phyloP scores from a whole-genome alignment of 2,888 invertebrate genomes.

The Andrena camellia region DNA sequence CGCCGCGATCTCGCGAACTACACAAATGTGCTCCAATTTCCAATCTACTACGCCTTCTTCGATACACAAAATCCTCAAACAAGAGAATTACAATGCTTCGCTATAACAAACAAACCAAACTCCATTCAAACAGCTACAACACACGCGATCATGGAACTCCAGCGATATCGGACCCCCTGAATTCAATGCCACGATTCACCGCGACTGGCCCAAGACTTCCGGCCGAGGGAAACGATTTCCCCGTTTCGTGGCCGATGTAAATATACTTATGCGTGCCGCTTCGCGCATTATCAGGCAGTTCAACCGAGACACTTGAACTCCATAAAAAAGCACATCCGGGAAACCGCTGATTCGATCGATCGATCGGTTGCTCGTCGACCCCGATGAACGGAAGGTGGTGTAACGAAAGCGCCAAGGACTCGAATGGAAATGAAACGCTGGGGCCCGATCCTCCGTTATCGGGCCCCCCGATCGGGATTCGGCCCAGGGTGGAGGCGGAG shows the following conservation, averaged over 20 bases:
- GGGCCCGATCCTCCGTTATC: constrained; percentile 32
- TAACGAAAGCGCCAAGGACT: constrained; percentile 34
- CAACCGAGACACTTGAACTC: constrained; percentile 48
- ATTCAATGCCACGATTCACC: background rate
- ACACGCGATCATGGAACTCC: too few species aligned
- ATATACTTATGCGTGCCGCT: constrained; percentile 12
- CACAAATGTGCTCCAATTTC: too few species aligned
- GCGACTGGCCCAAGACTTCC: background rate
- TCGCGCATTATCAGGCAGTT: constrained; percentile 25
- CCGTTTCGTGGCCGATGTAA: background rate
- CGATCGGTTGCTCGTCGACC: constrained; percentile 45
- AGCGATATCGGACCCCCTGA: background rate
- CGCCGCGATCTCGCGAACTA: too few species aligned
- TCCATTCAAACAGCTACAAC: background rate
- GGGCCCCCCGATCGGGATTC: constrained; percentile 47
- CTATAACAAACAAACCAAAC: background rate
- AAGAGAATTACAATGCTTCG: too few species aligned
- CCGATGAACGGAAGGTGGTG: constrained; percentile 24
- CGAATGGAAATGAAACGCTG: constrained; percentile 52
- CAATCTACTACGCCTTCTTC: too few species aligned
- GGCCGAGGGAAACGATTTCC: constrained; percentile 15
- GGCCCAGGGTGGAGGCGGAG: background rate
- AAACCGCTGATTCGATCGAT: constrained; percentile 64
- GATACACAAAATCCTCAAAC: too few species aligned
- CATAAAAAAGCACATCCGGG: constrained; percentile 62